Conservation (phyloP, 2,888 invertebrate species). For the Cataglyphis rosenhaueri region DNA sequence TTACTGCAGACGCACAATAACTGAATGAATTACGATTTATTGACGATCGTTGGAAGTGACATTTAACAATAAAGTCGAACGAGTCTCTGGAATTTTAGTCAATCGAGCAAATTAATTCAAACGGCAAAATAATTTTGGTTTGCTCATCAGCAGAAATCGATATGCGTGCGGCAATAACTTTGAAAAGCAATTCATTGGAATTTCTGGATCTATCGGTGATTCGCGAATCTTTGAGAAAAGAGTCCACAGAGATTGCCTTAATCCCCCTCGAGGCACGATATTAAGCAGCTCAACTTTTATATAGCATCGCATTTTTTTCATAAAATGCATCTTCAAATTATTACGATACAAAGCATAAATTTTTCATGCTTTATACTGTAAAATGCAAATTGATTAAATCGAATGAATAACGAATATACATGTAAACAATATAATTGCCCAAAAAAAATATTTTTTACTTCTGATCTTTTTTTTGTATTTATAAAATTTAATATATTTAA, state of each 20-base stretch:
- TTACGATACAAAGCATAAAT: not conserved
- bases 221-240: slow-evolving; percentile 54
- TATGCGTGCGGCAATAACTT: slow-evolving; percentile 32
- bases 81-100: slow-evolving; percentile 22
- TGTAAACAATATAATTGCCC: not conserved
- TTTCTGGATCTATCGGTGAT: slow-evolving; percentile 36
- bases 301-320: not conserved
- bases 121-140: slow-evolving; percentile 22
- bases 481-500: slow-evolving; percentile 5
- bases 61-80: slow-evolving; percentile 24
- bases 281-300: not conserved
- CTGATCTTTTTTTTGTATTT: not conserved
- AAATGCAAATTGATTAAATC: not conserved
- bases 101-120: not conserved
- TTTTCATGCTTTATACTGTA: not conserved
- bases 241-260: slow-evolving; percentile 37
- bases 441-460: not conserved
- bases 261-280: slow-evolving; percentile 14
- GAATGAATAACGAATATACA: not conserved
- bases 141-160: not conserved
- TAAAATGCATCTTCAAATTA: not conserved
- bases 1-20: not conserved
- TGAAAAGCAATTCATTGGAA: slow-evolving; percentile 46
- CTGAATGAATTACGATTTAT: slow-evolving; percentile 21
- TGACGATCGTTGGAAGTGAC: slow-evolving; percentile 5